Percentiles rank a stretch among this genome's conserved stretches.
These are phyloP conservation scores for Drosophila multiciliata DNA, from an alignment of 2,888 invertebrate genomes.

Conservation along the genomic window DNA sequence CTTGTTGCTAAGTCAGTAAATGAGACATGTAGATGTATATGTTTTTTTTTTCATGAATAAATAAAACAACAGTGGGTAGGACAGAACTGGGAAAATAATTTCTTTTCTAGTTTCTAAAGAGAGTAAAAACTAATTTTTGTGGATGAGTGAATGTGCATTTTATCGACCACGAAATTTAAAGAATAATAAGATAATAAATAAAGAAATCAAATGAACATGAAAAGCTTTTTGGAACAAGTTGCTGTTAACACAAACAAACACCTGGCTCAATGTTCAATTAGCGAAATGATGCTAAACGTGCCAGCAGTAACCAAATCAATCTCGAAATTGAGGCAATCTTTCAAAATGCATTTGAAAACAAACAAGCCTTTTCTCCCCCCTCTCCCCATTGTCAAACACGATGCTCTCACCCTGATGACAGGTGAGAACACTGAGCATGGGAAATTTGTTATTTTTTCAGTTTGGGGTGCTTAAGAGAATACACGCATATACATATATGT, in stretches of 20 bases:
- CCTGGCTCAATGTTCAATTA: conserved; percentile 48
- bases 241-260: conserved; percentile 11
- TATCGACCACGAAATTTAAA: conserved; percentile 26
- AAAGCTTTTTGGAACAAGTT: conserved; percentile 31
- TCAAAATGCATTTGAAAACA: conserved; percentile 33
- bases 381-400: conserved; percentile 3
- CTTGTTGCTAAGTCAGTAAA: conserved; percentile 76
- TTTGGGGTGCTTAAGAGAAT: conserved; percentile 33
- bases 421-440: conserved; percentile 27
- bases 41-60: conserved; percentile 12
- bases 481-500: neutral
- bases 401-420: conserved; percentile 24
- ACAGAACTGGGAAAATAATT: conserved; percentile 39
- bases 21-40: conserved; percentile 34
- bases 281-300: conserved; percentile 39
- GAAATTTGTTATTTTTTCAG: conserved; percentile 2
- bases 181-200: conserved; percentile 13
- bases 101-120: conserved; percentile 21
- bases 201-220: conserved; percentile 44
- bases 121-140: conserved; percentile 25
- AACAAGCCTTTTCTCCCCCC: conserved; percentile 31
- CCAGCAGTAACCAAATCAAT: conserved; percentile 27
- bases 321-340: conserved; percentile 38
- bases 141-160: conserved; percentile 6
- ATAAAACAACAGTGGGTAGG: conserved; percentile 65